A percentile compares a stretch with the other conserved stretches of the same genome.
Conservation (phyloP, 2,797 vertebrate species). For the Enteromius mattozi region DNA sequence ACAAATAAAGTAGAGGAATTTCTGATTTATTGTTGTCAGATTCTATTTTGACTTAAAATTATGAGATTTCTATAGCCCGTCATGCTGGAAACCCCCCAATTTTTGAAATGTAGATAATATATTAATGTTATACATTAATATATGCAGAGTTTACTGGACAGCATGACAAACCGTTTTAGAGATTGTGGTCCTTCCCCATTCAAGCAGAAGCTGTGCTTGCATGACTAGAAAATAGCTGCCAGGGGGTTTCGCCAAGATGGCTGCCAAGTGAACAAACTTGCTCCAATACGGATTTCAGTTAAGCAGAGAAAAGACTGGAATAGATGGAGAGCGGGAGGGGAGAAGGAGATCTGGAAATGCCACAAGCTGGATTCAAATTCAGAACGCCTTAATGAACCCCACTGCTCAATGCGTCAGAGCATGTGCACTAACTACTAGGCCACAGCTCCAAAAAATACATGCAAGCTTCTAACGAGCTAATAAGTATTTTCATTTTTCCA, state of each 20-base stretch:
- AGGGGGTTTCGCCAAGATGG: constrained; percentile 26
- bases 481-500: neutral
- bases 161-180: neutral
- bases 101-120: neutral
- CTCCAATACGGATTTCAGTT: constrained; percentile 5
- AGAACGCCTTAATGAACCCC: neutral
- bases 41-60: neutral
- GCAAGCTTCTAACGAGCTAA: neutral
- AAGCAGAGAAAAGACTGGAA: neutral
- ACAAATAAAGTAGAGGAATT: neutral
- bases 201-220: constrained; percentile 22
- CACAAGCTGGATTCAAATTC: constrained; percentile 12
- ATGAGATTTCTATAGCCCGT: neutral
- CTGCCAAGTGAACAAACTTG: constrained; percentile 23
- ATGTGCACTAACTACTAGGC: neutral
- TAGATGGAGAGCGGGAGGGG: neutral
- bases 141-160: neutral
- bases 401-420: neutral
- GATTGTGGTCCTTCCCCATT: constrained; percentile 11
- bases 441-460: constrained; percentile 3
- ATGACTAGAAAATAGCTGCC: constrained; percentile 19
- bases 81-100: neutral
- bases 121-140: neutral
- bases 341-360: constrained; percentile 20
- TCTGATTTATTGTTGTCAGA: neutral